Base-by-base conservation (phyloP, 2,797 vertebrate genomes). In the Leptatherina wallacei region DNA sequence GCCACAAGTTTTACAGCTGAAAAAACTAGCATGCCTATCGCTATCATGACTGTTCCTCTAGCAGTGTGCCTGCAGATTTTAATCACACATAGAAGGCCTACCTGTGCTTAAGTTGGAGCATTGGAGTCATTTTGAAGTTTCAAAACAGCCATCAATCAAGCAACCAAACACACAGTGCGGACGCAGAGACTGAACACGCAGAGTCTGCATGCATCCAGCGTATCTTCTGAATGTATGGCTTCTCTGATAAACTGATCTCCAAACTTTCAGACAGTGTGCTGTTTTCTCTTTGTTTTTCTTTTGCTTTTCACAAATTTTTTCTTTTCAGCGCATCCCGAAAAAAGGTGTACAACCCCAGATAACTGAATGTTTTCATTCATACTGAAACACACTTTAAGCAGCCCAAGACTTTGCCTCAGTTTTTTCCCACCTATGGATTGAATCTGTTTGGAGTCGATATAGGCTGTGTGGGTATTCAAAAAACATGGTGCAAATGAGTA, bases 181-280 rank as follows among this genome's bases (percentile, higher is more conserved):
- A 63, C 13, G 44, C 44, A 44, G 14, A 44, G 40, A 20, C 60
- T 78, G 54, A 77, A 77, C 73, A 71, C 73, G 35, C 24, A 73
- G 14, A 55, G 52, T 13, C 24, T 52, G 32, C 69, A 36, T 71
- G 63, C 58, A 61, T 55, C 61, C 64, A 68, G 61, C 55, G 75
- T 73, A 73, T 84, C 51, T 40, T 44, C 63, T 80, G 72, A 61
- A 57, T 68, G 69, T 61, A 69, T 74, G 70, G 72, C 69, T 75
- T 62, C 75, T 82, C 67, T 70, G 58, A 67, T 69, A 72, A 29
- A 75, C 68, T 65, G 73, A 79, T 77, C 63, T 80, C 71, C 58
- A 82, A 70, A 84, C 73, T 63, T 68, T 33, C 29, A 83, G 69
- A 40, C 75, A 66, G 69, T 68, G 65, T 36, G 38, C 47, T 49